Evolutionary conservation across 2,888 invertebrate species (phyloP).

Genomic region (Catocala sponsa): DNA sequence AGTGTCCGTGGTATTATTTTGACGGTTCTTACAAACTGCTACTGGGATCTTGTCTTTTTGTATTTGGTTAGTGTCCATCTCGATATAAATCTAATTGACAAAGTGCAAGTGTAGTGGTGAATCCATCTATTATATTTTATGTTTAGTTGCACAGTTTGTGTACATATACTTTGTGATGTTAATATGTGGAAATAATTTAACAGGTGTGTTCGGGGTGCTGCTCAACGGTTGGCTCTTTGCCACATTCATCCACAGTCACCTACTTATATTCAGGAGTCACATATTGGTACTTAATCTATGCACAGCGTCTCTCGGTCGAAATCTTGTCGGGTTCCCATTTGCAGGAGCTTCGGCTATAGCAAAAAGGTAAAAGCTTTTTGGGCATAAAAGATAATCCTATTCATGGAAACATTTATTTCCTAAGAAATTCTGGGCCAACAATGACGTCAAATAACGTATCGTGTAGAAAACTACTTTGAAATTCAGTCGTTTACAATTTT

Average conservation of each 20-base stretch:
- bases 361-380: conserved; percentile 71
- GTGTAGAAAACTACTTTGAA: too few relatives aligned
- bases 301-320: conserved; percentile 84
- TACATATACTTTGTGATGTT: conserved; percentile 24
- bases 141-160: conserved; percentile 1
- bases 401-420: neutral
- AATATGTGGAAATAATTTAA: conserved; percentile 44
- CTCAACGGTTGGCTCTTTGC: conserved; percentile 87
- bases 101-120: conserved; percentile 5
- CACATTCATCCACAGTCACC: conserved; percentile 87
- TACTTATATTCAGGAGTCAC: conserved; percentile 84
- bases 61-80: conserved; percentile 79
- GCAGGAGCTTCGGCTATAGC: conserved; percentile 85
- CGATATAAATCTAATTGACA: conserved; percentile 9
- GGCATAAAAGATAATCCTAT: too few relatives aligned
- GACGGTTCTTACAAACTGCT: conserved; percentile 86
- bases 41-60: conserved; percentile 83
- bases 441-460: too few relatives aligned
- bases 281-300: conserved; percentile 86
- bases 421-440: too few relatives aligned
- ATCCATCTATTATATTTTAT: too few relatives aligned
- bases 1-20: conserved; percentile 86
- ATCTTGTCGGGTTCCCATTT: conserved; percentile 86
- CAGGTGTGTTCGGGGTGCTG: conserved; percentile 87
- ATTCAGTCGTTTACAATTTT: too few relatives aligned